Evolutionary conservation across 2,113 vertebrate species (phyloP).

Genomic region (Corynorhinus townsendii): DNA sequence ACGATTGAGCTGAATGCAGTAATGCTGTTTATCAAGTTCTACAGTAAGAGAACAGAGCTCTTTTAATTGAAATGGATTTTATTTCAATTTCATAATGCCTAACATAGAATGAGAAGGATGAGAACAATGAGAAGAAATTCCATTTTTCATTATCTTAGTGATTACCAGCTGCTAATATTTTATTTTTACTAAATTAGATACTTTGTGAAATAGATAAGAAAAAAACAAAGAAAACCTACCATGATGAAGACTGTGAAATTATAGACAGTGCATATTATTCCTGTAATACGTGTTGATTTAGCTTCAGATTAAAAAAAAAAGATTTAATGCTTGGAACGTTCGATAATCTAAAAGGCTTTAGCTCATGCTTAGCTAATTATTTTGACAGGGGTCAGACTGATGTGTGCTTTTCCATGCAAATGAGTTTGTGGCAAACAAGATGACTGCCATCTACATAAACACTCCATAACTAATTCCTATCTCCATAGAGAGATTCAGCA

Average conservation of each 20-base stretch:
- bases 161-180: slow-evolving; percentile 27
- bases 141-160: slow-evolving; percentile 34
- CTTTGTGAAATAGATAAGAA: slow-evolving; percentile 29
- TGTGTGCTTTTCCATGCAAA: slow-evolving; percentile 40
- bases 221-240: not conserved
- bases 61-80: slow-evolving; percentile 53
- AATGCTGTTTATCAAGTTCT: not conserved
- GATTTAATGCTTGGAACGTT: not conserved
- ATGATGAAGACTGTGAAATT: not conserved
- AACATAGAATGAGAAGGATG: not conserved
- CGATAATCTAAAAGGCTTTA: slow-evolving; percentile 26
- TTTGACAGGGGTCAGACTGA: slow-evolving; percentile 48
- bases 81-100: slow-evolving; percentile 49
- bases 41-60: not conserved
- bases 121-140: slow-evolving; percentile 21
- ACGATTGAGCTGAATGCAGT: slow-evolving; percentile 16
- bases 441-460: not conserved
- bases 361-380: slow-evolving; percentile 58
- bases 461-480: not conserved
- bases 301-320: not conserved
- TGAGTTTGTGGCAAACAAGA: slow-evolving; percentile 2
- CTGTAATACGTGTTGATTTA: not conserved
- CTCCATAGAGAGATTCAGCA: slow-evolving; percentile 31
- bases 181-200: slow-evolving; percentile 8
- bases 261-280: slow-evolving; percentile 3